Percentiles rank a stretch among this genome's conserved stretches.
Conservation (phyloP, 1,140 invertebrate genomes). For the Drosophila prosaltans region DNA sequence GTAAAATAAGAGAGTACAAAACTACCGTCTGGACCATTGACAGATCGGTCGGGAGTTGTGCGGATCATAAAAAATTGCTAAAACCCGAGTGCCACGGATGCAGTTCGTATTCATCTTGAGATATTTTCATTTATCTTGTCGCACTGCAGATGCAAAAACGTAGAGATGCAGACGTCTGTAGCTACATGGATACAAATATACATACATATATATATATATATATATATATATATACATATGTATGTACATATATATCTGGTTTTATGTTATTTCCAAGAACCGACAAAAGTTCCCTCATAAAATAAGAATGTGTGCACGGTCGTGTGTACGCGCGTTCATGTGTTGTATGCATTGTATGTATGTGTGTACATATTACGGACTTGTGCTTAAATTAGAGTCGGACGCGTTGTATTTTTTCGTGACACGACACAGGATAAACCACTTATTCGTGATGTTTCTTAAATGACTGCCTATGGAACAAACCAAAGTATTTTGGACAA, state of each 20-base stretch:
- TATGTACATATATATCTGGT: conserved; percentile 45
- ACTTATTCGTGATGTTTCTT: too few relatives aligned
- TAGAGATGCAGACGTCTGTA: conserved; percentile 14
- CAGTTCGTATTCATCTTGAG: conserved; percentile 10
- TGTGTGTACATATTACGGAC: conserved; percentile 20
- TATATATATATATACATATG: conserved; percentile 4
- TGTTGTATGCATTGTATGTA: conserved; percentile 25
- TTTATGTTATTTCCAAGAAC: conserved; percentile 68
- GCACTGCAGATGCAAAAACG: conserved; percentile 26
- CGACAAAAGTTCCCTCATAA: conserved; percentile 60
- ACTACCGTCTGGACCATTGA: conserved; percentile 3
- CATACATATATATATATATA: conserved; percentile 14
- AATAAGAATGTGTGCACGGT: conserved; percentile 49
- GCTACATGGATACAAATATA: conserved; percentile 25
- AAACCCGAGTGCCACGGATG: conserved; percentile 16
- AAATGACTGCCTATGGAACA: too few relatives aligned
- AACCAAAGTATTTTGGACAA: too few relatives aligned
- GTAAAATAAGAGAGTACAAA: not conserved
- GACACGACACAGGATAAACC: too few relatives aligned
- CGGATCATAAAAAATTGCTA: conserved; percentile 8
- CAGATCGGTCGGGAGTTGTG: not conserved
- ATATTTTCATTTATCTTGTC: conserved; percentile 35
- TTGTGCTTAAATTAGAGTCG: conserved; percentile 1
- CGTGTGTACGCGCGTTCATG: conserved; percentile 19
- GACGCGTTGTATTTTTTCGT: too few relatives aligned